Percentiles rank a stretch among this genome's conserved stretches.
Evolutionary conservation across 1,140 invertebrate species (phyloP).

Genomic region (Xylocopa sonorina): DNA sequence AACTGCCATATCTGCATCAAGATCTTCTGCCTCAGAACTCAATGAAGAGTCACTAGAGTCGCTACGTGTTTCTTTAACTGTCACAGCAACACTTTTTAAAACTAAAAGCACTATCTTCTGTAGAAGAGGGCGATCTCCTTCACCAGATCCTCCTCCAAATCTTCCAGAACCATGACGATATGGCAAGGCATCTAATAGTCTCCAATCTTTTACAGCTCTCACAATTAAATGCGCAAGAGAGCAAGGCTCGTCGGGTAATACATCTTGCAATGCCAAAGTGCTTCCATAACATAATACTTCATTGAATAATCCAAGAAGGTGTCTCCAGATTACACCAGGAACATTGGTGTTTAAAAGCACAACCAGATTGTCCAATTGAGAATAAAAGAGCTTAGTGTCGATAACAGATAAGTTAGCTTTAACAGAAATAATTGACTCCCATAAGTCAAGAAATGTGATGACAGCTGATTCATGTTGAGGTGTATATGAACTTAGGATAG

Average conservation of each 20-base stretch:
- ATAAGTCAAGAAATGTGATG: conserved; percentile 91
- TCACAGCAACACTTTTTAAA: conserved; percentile 93
- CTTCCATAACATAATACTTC: conserved; percentile 95
- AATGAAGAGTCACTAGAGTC: conserved; percentile 92
- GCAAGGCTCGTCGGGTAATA: conserved; percentile 93
- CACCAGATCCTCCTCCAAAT: conserved; percentile 82
- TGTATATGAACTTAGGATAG: conserved; percentile 80
- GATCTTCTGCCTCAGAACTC: conserved; percentile 91
- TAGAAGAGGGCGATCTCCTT: conserved; percentile 86
- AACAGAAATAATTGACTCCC: conserved; percentile 95
- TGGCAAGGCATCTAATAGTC: conserved; percentile 87
- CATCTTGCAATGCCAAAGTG: conserved; percentile 92
- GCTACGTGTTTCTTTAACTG: conserved; percentile 93
- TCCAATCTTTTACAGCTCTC: conserved; percentile 91
- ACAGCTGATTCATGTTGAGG: conserved; percentile 82
- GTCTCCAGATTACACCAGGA: conserved; percentile 91
- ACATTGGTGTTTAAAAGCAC: conserved; percentile 87
- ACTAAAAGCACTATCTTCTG: conserved; percentile 93
- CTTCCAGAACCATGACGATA: conserved; percentile 82
- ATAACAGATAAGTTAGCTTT: conserved; percentile 94
- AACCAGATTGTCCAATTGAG: conserved; percentile 91
- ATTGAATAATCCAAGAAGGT: conserved; percentile 91
- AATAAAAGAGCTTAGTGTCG: conserved; percentile 94
- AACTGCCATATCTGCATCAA: conserved; percentile 94
- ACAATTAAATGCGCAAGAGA: conserved; percentile 91